Evolutionary conservation across 30 jellyfish, hydroid and myxozoan species (phyloP), one percentile per base, ranked within the genome.

Genomic region (Catostylus mosaicus): DNA sequence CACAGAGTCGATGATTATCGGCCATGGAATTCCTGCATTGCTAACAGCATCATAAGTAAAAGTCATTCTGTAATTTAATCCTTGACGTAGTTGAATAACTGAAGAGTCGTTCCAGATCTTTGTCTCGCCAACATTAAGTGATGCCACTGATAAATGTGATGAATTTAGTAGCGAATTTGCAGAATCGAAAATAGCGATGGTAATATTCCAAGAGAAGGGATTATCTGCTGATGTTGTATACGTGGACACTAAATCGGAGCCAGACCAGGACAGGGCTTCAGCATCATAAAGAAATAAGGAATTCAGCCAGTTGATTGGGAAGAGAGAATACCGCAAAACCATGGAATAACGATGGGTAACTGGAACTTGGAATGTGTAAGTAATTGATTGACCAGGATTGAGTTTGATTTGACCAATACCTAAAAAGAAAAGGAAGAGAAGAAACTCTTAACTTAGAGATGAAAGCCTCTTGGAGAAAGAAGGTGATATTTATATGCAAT

Each of bases 21-120:
- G 97, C 99, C 99, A 94, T 11, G 97, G 97, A 20, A 12, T 62
- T 27, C 99, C 99, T 56, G 73, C 78, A 38, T 52, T 47, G 45
- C 71, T 47, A 24, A 89, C 79, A 16, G 94, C 10, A 20, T 30
- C 73, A 56, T 94, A 94, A 19, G 71, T 48, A 43, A 94, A 1
- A 5, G 88, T 20, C 65, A 94, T 46, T 23, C 90, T 77, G 88
- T 94, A 94, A 16, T 24, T 59, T 32, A 16, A 43, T 9, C 95
- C 91, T 31, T 80, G 74, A 19, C n/a, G 3, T 12, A 94, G 78
- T 29, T 11, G 74, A 0, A 83, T 50, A 16, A 83, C 50, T 33
- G 88, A 38, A 22, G 82, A 71, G 23, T 96, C 88, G 33, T 72
- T 77, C 91, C 91, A 67, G 30, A 81, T 57, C 20, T 75, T 60